Percentiles rank a stretch among this genome's conserved stretches.
Conservation (phyloP, 2,113 vertebrate species). For the Epinephelus lanceolatus region DNA sequence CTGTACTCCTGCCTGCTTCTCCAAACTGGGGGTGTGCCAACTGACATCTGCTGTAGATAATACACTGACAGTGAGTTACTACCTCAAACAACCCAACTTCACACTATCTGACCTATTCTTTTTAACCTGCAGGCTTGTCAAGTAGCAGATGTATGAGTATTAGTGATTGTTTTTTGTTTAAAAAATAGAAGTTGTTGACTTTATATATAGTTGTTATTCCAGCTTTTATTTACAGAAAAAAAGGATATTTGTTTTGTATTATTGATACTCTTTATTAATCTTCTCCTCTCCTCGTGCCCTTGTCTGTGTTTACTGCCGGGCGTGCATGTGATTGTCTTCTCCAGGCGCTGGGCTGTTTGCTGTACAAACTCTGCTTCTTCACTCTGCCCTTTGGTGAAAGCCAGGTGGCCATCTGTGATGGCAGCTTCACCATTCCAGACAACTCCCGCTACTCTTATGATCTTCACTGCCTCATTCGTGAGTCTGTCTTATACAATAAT, state of each 20-base stretch:
- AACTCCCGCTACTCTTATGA: slow-evolving; percentile 97
- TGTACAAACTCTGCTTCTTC: slow-evolving; percentile 99
- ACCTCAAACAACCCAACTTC: too few relatives aligned
- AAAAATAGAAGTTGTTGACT: background rate
- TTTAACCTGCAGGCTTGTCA: too few relatives aligned
- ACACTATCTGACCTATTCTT: too few relatives aligned
- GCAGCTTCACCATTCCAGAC: slow-evolving; percentile 98
- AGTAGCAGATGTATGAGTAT: too few relatives aligned
- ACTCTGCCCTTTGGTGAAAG: slow-evolving; percentile 98
- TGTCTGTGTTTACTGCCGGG: slow-evolving; percentile 30
- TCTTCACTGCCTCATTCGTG: slow-evolving; percentile 99
- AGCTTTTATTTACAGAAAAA: slow-evolving; percentile 15
- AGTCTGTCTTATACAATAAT: slow-evolving; percentile 54
- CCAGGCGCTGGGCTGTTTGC: slow-evolving; percentile 96
- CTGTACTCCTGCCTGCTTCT: too few relatives aligned
- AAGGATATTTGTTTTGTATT: slow-evolving; percentile 7
- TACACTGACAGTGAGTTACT: too few relatives aligned
- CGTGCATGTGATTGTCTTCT: slow-evolving; percentile 49
- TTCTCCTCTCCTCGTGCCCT: slow-evolving; percentile 8
- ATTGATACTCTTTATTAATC: slow-evolving; percentile 14
- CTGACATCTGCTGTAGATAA: too few relatives aligned
- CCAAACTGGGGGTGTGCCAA: too few relatives aligned
- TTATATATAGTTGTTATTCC: background rate
- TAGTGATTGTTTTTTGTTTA: too few relatives aligned
- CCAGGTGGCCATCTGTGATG: slow-evolving; percentile 99